Conservation (phyloP, 2,113 vertebrate genomes). For the Zosterops borbonicus region DNA sequence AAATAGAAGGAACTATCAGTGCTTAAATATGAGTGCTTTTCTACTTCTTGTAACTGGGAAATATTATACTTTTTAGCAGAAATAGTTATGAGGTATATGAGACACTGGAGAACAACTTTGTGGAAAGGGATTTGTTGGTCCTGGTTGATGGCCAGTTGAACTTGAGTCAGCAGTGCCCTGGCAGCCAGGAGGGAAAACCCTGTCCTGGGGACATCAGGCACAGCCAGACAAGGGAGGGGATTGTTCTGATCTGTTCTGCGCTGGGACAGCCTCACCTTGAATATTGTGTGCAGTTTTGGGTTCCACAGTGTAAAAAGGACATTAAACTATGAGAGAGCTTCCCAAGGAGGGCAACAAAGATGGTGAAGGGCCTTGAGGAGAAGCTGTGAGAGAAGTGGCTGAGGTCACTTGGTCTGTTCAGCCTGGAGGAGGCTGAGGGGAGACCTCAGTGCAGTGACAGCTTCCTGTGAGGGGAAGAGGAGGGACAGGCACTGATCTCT, state of each 20-base stretch:
- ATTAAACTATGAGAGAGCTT: background rate
- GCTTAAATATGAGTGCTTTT: background rate
- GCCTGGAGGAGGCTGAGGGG: background rate
- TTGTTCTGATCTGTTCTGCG: rapidly evolving
- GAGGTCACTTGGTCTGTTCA: rapidly evolving
- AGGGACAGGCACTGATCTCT: background rate
- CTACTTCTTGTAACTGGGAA: background rate
- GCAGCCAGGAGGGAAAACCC: rapidly evolving
- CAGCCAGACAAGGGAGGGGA: rapidly evolving
- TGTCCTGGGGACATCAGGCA: too few species aligned
- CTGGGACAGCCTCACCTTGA: rapidly evolving
- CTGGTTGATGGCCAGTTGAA: rapidly evolving
- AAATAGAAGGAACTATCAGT: background rate
- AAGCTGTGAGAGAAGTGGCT: rapidly evolving
- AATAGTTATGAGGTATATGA: background rate
- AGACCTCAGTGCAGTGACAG: background rate
- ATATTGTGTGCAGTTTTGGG: rapidly evolving
- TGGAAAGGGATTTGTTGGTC: rapidly evolving
- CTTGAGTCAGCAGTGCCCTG: background rate
- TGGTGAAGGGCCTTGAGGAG: background rate
- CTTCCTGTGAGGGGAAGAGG: rapidly evolving
- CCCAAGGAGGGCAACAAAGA: background rate
- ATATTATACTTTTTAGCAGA: background rate
- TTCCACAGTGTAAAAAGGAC: rapidly evolving
- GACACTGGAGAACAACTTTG: rapidly evolving